Evolutionary conservation across 2,113 vertebrate species (phyloP).

Genomic region (Bos indicus): DNA sequence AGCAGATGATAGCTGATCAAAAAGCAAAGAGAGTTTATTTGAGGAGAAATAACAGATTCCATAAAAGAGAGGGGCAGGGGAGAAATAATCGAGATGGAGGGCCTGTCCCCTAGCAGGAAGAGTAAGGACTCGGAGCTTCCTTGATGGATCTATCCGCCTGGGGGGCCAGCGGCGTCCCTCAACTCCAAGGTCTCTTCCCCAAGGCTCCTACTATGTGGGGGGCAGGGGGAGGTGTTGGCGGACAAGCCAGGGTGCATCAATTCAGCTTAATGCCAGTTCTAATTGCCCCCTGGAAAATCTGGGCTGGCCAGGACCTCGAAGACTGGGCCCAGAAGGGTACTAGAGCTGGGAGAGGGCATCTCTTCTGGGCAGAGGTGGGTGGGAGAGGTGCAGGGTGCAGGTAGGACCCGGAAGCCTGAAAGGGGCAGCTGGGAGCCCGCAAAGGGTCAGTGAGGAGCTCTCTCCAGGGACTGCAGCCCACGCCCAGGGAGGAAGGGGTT

Average conservation of each 20-base stretch:
- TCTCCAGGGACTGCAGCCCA: background rate
- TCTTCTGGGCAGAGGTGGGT: background rate
- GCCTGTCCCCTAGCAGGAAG: background rate
- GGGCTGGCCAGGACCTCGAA: background rate
- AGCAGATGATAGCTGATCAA: background rate
- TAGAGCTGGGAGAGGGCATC: background rate
- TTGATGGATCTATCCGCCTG: background rate
- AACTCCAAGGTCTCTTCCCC: background rate
- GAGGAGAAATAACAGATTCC: background rate
- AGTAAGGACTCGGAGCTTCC: background rate
- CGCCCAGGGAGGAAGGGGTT: conserved; percentile 87
- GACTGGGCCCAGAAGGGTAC: rapidly evolving
- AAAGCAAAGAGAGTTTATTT: conserved; percentile 2
- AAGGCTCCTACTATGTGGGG: background rate
- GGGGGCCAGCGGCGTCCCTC: background rate
- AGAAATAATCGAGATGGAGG: background rate
- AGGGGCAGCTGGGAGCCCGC: background rate
- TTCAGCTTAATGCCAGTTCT: background rate
- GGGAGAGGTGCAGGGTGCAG: background rate
- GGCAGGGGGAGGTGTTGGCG: background rate
- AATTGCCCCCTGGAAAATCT: conserved; percentile 11
- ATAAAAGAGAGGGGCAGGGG: background rate
- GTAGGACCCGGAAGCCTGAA: background rate
- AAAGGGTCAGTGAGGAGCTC: background rate
- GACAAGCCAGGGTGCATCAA: background rate